phyloP scores from a whole-genome alignment of 2,888 invertebrate species.

The Sepiola atlantica region DNA sequence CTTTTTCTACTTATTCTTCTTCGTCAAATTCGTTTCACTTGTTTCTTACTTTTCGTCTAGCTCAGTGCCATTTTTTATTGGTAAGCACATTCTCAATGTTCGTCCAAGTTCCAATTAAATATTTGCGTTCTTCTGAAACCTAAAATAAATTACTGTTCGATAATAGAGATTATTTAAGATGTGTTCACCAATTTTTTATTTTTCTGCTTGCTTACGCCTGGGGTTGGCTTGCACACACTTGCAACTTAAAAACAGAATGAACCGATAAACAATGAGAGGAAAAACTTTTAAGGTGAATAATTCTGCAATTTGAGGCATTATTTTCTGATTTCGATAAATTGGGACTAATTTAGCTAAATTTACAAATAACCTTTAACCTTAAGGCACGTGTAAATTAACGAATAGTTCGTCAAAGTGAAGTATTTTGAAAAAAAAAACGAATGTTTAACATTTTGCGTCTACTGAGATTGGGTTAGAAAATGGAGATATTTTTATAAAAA shows the following conservation, averaged over 20 bases:
- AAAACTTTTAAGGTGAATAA: neutral
- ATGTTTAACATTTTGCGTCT: neutral
- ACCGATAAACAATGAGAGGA: neutral
- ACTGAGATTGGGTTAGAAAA: neutral
- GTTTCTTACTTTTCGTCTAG: neutral
- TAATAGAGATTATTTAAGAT: neutral
- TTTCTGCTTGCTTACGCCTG: neutral
- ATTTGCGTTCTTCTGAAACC: neutral
- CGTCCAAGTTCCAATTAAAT: neutral
- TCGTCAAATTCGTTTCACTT: no score
- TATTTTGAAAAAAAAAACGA: neutral
- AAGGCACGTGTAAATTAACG: neutral
- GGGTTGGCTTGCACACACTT: neutral
- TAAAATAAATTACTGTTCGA: neutral
- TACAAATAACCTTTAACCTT: neutral
- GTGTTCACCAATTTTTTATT: neutral
- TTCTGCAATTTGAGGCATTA: neutral
- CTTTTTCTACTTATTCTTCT: no score
- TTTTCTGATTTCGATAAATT: constrained; percentile 32
- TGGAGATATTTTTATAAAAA: neutral
- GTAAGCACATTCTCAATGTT: neutral
- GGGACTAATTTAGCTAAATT: constrained; percentile 16
- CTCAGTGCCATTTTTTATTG: neutral
- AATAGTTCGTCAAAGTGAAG: neutral
- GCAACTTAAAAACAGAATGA: neutral